phyloP scores from a whole-genome alignment of 2,113 vertebrate species.

The Butorides virescens region DNA sequence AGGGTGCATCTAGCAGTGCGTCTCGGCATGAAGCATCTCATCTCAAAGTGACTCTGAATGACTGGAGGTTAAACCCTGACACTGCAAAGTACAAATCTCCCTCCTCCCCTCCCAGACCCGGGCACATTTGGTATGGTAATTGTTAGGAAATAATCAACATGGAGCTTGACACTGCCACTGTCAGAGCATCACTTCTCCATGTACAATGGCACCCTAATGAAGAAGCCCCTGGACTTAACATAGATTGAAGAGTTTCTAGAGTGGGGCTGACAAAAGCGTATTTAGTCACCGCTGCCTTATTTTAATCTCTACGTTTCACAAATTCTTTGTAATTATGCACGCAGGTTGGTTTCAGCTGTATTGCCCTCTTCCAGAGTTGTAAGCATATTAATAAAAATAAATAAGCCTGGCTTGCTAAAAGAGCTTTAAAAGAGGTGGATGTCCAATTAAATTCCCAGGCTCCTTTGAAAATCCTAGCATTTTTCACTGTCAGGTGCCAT shows the following conservation, averaged over 20 bases:
- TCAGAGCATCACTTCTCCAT: background rate
- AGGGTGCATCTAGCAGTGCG: background rate
- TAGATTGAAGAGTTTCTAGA: slow-evolving; percentile 15
- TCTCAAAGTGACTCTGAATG: fast-evolving
- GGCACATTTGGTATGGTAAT: background rate
- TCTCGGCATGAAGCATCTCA: fast-evolving
- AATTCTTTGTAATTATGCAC: background rate
- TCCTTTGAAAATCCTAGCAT: slow-evolving; percentile 37
- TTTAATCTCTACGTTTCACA: background rate
- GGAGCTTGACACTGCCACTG: background rate
- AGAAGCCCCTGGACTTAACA: background rate
- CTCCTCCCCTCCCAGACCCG: background rate
- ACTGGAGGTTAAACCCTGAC: background rate
- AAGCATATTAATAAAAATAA: slow-evolving; percentile 35
- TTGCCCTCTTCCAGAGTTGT: background rate
- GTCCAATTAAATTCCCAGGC: slow-evolving; percentile 38
- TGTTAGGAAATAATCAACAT: background rate
- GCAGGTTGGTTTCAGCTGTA: fast-evolving
- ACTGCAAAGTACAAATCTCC: background rate
- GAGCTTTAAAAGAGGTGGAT: slow-evolving; percentile 31
- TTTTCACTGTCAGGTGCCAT: slow-evolving; percentile 55
- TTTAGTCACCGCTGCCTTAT: background rate
- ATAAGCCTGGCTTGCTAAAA: background rate
- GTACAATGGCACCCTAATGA: background rate
- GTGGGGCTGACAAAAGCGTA: background rate